Conservation (phyloP, 2,113 vertebrate genomes). For the Aegotheles bennettii region DNA sequence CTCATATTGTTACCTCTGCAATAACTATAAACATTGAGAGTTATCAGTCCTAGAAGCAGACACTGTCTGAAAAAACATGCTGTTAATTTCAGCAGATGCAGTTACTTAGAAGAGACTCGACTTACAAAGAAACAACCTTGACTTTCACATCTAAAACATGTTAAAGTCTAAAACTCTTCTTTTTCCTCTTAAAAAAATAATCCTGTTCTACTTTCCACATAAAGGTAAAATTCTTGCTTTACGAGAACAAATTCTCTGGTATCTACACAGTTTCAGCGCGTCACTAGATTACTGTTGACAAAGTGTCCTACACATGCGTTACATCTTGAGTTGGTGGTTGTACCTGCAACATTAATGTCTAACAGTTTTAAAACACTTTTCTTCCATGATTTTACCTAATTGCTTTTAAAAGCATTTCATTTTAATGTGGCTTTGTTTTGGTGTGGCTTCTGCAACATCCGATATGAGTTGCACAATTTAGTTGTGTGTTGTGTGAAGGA, state of each 20-base stretch:
- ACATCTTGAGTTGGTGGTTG: neutral
- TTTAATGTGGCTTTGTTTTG: neutral
- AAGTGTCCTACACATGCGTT: neutral
- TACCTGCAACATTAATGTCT: neutral
- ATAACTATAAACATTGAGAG: too few species aligned
- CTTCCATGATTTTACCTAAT: neutral
- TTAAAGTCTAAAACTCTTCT: neutral
- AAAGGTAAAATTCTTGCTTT: neutral
- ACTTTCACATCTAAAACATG: neutral
- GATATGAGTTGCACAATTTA: neutral
- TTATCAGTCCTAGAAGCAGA: too few species aligned
- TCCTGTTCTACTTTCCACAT: neutral
- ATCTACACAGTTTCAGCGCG: neutral
- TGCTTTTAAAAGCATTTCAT: neutral
- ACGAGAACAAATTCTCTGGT: neutral
- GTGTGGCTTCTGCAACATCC: neutral
- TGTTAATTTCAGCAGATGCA: too few species aligned
- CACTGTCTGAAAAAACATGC: too few species aligned
- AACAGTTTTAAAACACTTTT: neutral
- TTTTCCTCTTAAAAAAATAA: neutral
- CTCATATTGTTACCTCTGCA: too few species aligned
- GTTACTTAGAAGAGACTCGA: too few species aligned
- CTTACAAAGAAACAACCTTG: neutral
- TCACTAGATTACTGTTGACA: neutral
- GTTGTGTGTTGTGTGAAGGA: neutral